These are phyloP conservation scores for Cynoglossus semilaevis DNA, from an alignment of 2,113 vertebrate species.

Conservation along the genomic window DNA sequence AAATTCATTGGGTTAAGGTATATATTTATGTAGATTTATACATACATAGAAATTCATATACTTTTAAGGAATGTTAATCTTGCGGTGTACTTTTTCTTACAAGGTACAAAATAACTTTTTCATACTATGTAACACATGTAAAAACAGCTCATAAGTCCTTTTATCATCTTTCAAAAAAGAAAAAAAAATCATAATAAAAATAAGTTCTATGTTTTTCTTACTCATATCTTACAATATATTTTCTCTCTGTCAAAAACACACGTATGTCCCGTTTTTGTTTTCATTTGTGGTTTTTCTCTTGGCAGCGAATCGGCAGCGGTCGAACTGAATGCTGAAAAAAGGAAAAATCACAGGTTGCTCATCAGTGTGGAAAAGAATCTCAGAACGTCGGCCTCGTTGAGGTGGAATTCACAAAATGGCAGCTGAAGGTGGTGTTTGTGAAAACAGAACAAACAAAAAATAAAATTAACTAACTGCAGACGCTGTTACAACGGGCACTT, in stretches of 20 bases:
- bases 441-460: constrained; percentile 1
- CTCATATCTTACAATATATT: constrained; percentile 99
- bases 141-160: constrained; percentile 73
- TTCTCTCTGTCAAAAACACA: constrained; percentile 79
- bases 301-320: constrained; percentile 52
- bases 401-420: constrained; percentile 58
- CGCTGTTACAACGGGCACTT: constrained; percentile 80
- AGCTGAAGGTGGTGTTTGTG: constrained; percentile 37
- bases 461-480: constrained; percentile 24
- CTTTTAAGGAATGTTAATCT: constrained; percentile 83
- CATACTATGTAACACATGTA: constrained; percentile 85
- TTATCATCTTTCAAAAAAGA: constrained; percentile 82
- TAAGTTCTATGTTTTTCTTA: constrained; percentile 97
- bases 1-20: constrained; percentile 76
- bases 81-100: constrained; percentile 65
- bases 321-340: constrained; percentile 42
- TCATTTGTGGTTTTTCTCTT: constrained; percentile 47
- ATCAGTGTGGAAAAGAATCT: constrained; percentile 25
- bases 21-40: constrained; percentile 80
- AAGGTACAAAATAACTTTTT: constrained; percentile 92
- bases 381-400: constrained; percentile 39
- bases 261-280: constrained; percentile 69
- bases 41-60: constrained; percentile 79
- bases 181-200: constrained; percentile 99
- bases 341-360: constrained; percentile 45